Conservation (phyloP, 2,797 vertebrate genomes). For the Mus minutoides region DNA sequence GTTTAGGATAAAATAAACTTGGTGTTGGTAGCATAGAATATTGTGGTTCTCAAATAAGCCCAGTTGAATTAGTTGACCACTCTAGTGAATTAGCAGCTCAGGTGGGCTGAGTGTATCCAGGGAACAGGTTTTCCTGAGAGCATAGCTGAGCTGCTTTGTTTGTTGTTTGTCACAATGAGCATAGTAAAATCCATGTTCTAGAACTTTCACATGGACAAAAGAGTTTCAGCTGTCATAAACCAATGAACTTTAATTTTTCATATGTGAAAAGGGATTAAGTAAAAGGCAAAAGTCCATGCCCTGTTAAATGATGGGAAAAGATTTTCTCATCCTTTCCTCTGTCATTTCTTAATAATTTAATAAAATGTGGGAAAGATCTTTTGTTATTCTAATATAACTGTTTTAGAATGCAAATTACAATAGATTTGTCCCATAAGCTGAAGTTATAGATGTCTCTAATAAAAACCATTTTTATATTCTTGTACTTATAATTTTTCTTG, state of each 20-base stretch:
- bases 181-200: background rate
- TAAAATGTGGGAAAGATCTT: constrained; percentile 4
- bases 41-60: background rate
- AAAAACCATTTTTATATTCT: constrained; percentile 43
- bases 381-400: constrained; percentile 32
- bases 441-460: constrained; percentile 37
- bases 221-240: background rate
- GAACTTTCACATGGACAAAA: background rate
- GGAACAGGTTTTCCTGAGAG: background rate
- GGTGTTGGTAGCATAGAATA: background rate
- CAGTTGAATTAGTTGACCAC: background rate
- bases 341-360: background rate
- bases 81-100: background rate
- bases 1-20: background rate
- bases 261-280: constrained; percentile 4
- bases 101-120: background rate
- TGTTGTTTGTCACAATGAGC: background rate
- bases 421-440: background rate
- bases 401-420: constrained; percentile 53
- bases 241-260: constrained; percentile 44
- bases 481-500: background rate
- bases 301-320: constrained; percentile 14
- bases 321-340: background rate
- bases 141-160: background rate
- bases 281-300: constrained; percentile 26